Evolutionary conservation across 2,113 vertebrate genomes (phyloP).

Genomic region (Otolemur garnettii): DNA sequence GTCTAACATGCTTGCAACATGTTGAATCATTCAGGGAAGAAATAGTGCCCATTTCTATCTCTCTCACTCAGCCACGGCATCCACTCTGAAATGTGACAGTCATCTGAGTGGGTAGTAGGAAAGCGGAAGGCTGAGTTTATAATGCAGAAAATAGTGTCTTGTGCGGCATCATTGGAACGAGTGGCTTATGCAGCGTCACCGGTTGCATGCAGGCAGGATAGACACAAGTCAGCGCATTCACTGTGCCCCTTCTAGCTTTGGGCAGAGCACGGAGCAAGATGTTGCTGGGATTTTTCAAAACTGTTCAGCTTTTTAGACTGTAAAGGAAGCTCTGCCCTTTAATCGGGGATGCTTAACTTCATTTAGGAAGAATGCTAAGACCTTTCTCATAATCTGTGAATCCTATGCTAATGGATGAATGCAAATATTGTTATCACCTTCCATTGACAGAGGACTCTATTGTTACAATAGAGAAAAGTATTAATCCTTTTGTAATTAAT

Average conservation of each 20-base stretch:
- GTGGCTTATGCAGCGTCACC: neutral
- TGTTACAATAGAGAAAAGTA: slow-evolving; percentile 75
- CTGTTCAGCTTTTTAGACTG: neutral
- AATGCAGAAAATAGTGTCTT: neutral
- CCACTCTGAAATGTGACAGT: slow-evolving; percentile 62
- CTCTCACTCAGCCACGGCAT: slow-evolving; percentile 43
- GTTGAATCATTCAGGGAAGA: slow-evolving; percentile 69
- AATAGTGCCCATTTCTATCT: slow-evolving; percentile 71
- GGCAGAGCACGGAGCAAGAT: neutral
- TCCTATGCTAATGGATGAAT: slow-evolving; percentile 72
- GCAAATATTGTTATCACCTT: slow-evolving; percentile 75
- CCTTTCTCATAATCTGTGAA: slow-evolving; percentile 61
- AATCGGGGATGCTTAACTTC: slow-evolving; percentile 54
- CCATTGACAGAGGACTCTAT: slow-evolving; percentile 71
- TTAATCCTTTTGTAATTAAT: slow-evolving; percentile 83
- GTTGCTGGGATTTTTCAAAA: slow-evolving; percentile 35
- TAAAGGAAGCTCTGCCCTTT: neutral
- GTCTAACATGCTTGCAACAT: slow-evolving; percentile 41
- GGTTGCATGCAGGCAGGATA: neutral
- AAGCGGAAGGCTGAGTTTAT: neutral
- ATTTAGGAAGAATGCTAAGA: slow-evolving; percentile 57
- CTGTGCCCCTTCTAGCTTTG: neutral
- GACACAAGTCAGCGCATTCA: neutral
- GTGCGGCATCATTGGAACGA: neutral
- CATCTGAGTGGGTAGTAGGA: slow-evolving; percentile 43